These are phyloP conservation scores for Drosophila sturtevanti DNA, from an alignment of 1,140 invertebrate species.

Conservation along the genomic window DNA sequence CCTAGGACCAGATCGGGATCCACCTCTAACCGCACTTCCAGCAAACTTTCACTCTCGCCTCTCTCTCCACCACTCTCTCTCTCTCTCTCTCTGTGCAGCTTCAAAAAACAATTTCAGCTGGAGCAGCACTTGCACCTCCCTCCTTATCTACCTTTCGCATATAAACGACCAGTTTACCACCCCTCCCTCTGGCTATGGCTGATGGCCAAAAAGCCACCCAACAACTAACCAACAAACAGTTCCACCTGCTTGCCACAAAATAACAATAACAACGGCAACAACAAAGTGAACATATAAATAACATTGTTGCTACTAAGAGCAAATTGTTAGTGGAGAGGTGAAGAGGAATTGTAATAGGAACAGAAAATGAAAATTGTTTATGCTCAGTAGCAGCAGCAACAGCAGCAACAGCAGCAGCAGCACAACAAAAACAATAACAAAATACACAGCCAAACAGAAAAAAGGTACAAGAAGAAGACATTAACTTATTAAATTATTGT, in stretches of 20 bases:
- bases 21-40: constrained; percentile 9
- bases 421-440: not conserved
- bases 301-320: constrained; percentile 62
- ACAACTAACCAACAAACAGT: constrained; percentile 37
- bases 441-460: not conserved
- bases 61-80: too few relatives aligned
- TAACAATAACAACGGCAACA: constrained; percentile 42
- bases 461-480: constrained; percentile 57
- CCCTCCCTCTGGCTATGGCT: constrained; percentile 23
- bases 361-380: constrained; percentile 69
- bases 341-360: constrained; percentile 24
- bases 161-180: constrained; percentile 55
- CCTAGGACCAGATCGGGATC: constrained; percentile 14
- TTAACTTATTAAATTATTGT: constrained; percentile 81
- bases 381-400: constrained; percentile 36
- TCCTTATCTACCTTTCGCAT: constrained; percentile 23
- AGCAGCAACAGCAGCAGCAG: constrained; percentile 16
- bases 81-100: not conserved
- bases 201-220: not conserved
- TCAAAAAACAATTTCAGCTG: constrained; percentile 57
- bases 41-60: not conserved
- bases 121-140: constrained; percentile 13
- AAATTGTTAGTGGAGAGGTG: constrained; percentile 27
- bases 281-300: constrained; percentile 62
- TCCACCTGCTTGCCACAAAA: constrained; percentile 63